phyloP scores from a whole-genome alignment of 2,113 vertebrate species.

The Bothrops jararaca region DNA sequence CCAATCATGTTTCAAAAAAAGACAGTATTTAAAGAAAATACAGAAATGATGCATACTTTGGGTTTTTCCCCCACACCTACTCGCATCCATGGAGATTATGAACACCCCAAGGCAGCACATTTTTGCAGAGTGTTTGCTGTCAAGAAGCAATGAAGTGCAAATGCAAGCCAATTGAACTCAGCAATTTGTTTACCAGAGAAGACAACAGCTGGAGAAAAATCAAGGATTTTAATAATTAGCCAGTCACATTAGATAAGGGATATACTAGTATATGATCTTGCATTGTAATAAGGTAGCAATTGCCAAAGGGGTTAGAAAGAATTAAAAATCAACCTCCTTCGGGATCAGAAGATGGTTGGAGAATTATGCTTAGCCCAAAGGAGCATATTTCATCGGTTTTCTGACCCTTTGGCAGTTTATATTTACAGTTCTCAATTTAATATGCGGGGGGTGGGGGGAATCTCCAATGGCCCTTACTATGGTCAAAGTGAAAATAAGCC shows the following conservation, averaged over 20 bases:
- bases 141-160: conserved; percentile 69
- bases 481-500: conserved; percentile 20
- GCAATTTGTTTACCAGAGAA: conserved; percentile 64
- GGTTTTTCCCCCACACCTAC: conserved; percentile 38
- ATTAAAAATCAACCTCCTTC: conserved; percentile 53
- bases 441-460: background rate
- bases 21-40: conserved; percentile 23
- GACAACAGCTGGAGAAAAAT: conserved; percentile 64
- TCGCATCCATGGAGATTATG: conserved; percentile 52
- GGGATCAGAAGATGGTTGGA: conserved; percentile 32
- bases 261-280: conserved; percentile 40
- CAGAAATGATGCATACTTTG: conserved; percentile 48
- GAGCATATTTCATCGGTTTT: conserved; percentile 19
- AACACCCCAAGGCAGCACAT: conserved; percentile 54
- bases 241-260: conserved; percentile 49
- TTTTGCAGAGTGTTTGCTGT: conserved; percentile 59
- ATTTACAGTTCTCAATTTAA: background rate
- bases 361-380: conserved; percentile 18
- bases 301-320: conserved; percentile 31
- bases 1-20: conserved; percentile 17
- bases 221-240: conserved; percentile 64
- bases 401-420: conserved; percentile 12
- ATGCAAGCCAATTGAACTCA: conserved; percentile 61
- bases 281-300: conserved; percentile 55
- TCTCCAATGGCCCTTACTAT: background rate